Percentiles rank a stretch among this genome's conserved stretches.
phyloP scores from a whole-genome alignment of 2,113 vertebrate genomes.

The Tringa solitaria region DNA sequence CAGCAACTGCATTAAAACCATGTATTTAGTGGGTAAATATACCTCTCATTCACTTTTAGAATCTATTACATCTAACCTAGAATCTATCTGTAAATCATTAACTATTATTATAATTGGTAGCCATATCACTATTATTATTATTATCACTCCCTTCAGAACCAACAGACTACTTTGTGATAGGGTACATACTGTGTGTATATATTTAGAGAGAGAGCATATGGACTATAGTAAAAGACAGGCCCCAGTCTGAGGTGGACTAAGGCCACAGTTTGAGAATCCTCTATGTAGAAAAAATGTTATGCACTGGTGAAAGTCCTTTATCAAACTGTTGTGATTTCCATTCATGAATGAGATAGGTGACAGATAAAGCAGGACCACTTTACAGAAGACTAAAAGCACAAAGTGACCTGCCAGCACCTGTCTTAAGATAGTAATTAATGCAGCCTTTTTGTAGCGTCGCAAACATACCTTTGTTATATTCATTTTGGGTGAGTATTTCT shows the following conservation, averaged over 20 bases:
- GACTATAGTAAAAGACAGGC: neutral
- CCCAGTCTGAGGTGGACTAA: neutral
- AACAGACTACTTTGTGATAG: neutral
- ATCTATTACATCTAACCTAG: neutral
- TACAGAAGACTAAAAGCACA: neutral
- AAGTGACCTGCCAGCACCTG: neutral
- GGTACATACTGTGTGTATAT: rapidly evolving
- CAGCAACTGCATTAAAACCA: neutral
- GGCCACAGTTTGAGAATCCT: neutral
- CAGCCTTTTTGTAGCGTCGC: neutral
- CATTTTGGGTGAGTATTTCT: neutral
- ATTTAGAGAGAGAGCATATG: neutral
- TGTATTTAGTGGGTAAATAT: neutral
- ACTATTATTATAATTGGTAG: neutral
- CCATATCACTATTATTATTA: neutral
- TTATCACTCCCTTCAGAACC: neutral
- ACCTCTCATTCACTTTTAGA: neutral
- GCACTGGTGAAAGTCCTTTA: neutral
- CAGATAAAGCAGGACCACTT: neutral
- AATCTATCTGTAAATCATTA: neutral
- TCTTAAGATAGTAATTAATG: neutral
- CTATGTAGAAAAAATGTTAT: neutral
- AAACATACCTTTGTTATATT: neutral
- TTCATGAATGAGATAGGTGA: neutral
- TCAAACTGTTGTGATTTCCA: neutral